Percentiles rank a stretch among this genome's conserved stretches.
Conservation (phyloP, 2,888 invertebrate genomes). For the Meiosimyza platycephala region DNA sequence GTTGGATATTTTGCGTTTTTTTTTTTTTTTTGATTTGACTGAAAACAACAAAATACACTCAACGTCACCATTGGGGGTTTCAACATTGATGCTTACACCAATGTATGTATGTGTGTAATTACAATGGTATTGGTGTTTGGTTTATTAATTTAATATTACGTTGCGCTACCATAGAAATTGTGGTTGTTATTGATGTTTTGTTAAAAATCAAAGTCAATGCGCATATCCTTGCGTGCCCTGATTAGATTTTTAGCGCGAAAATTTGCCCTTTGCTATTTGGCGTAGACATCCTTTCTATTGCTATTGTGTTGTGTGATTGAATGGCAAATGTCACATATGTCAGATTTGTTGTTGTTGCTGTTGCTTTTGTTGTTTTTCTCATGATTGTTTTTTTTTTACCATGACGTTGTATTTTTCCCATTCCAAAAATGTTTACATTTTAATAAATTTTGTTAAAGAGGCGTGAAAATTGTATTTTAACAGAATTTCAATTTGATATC, state of each 20-base stretch:
- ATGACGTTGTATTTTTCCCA: slow-evolving; percentile 6
- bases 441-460: slow-evolving; percentile 59
- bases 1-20: slow-evolving; percentile 22
- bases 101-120: background rate
- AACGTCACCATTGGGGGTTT: slow-evolving; percentile 38
- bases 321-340: slow-evolving; percentile 33
- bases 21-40: slow-evolving; percentile 1
- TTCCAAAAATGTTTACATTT: slow-evolving; percentile 39
- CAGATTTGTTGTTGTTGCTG: slow-evolving; percentile 3
- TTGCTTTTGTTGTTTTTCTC: background rate
- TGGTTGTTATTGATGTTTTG: background rate
- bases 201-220: background rate
- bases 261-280: background rate
- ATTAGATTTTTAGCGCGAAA: slow-evolving; percentile 23
- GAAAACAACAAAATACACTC: slow-evolving; percentile 36
- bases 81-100: slow-evolving; percentile 17
- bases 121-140: slow-evolving; percentile 9
- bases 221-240: background rate
- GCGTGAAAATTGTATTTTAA: slow-evolving; percentile 56
- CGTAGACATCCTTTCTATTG: background rate
- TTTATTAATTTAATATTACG: slow-evolving; percentile 8
- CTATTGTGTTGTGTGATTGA: slow-evolving; percentile 7
- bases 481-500: slow-evolving; percentile 46
- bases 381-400: slow-evolving; percentile 14
- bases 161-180: background rate